phyloP scores from a whole-genome alignment of 2,113 vertebrate genomes.

The Antennarius striatus region DNA sequence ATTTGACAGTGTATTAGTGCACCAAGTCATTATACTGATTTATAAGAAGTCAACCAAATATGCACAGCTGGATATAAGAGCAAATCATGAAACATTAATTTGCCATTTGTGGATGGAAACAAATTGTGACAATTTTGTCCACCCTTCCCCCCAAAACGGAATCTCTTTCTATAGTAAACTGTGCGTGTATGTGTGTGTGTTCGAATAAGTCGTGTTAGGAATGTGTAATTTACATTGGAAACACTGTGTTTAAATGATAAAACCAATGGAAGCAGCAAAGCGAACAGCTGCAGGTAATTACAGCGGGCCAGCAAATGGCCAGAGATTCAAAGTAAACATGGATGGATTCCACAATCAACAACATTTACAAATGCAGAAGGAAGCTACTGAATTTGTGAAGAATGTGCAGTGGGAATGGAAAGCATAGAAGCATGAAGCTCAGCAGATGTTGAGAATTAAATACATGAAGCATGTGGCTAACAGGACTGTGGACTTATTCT shows the following conservation, averaged over 20 bases:
- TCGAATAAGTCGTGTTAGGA: slow-evolving; percentile 87
- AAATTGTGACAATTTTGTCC: slow-evolving; percentile 81
- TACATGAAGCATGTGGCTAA: slow-evolving; percentile 81
- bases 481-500: slow-evolving; percentile 74
- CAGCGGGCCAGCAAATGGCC: slow-evolving; percentile 86
- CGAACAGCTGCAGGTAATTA: slow-evolving; percentile 94
- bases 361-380: slow-evolving; percentile 96
- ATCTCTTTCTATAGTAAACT: slow-evolving; percentile 53
- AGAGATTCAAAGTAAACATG: slow-evolving; percentile 97
- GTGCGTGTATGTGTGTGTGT: slow-evolving; percentile 75
- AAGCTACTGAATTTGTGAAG: slow-evolving; percentile 99
- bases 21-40: slow-evolving; percentile 48
- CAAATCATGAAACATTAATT: slow-evolving; percentile 27
- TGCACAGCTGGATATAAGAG: slow-evolving; percentile 39
- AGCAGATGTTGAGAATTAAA: slow-evolving; percentile 94
- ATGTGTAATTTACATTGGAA: slow-evolving; percentile 90
- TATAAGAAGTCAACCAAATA: slow-evolving; percentile 36
- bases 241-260: slow-evolving; percentile 83
- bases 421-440: slow-evolving; percentile 83
- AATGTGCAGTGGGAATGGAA: slow-evolving; percentile 91
- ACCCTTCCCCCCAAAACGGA: too few relatives aligned
- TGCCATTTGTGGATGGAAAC: slow-evolving; percentile 35
- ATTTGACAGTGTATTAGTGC: slow-evolving; percentile 50
- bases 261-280: slow-evolving; percentile 88
- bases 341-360: slow-evolving; percentile 96